Evolutionary conservation across 1,140 invertebrate species (phyloP).

Genomic region (Bombus cullumanus): DNA sequence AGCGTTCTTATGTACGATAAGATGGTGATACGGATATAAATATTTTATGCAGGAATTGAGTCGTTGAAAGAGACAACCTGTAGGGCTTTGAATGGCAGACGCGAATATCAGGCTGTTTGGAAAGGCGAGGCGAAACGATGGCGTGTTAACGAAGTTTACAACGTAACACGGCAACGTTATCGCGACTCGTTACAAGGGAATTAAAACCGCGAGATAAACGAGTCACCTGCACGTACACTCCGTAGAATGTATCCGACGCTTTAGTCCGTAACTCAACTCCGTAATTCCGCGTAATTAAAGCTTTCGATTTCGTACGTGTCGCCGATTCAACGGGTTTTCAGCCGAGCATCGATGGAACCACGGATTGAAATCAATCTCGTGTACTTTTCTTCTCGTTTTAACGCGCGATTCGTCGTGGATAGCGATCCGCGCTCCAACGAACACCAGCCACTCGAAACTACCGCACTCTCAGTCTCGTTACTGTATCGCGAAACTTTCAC

Average conservation of each 20-base stretch:
- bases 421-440: not conserved
- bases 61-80: conserved; percentile 16
- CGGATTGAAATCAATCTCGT: conserved; percentile 4
- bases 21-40: not conserved
- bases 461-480: not conserved
- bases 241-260: conserved; percentile 1
- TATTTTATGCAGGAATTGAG: not conserved
- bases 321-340: not conserved
- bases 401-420: not conserved
- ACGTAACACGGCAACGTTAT: conserved; percentile 43
- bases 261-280: not conserved
- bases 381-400: not conserved
- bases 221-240: conserved; percentile 38
- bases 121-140: conserved; percentile 41
- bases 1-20: too few relatives aligned
- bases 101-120: conserved; percentile 10
- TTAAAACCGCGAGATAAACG: conserved; percentile 55
- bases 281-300: conserved; percentile 25
- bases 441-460: conserved; percentile 1
- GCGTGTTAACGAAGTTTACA: conserved; percentile 52
- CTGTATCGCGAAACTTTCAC: conserved; percentile 14
- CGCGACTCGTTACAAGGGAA: conserved; percentile 50
- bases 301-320: conserved; percentile 27
- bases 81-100: too few relatives aligned
- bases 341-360: too few relatives aligned